Evolutionary conservation across 2,797 vertebrate genomes (phyloP), one percentile per base, ranked within the genome.

Genomic region (Mus caroli): DNA sequence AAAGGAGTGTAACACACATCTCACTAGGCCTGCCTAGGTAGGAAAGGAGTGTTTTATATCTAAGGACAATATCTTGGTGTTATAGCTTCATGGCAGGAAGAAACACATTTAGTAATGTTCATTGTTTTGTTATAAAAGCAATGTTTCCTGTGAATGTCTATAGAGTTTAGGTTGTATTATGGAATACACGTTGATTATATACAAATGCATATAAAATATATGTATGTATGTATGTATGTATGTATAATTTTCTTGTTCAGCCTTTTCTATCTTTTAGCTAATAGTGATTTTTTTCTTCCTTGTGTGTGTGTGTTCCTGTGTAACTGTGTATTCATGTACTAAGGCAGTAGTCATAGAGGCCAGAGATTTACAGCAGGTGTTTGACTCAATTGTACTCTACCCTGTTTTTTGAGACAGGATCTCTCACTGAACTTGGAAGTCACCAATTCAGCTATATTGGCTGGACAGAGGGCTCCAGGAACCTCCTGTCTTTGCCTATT

Each of bases 11-110:
- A 95, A 86, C 52, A 12, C 24, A 77, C 92, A 37, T 88, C 37
- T 95, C 87, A 75, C 84, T 92, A 93, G 67, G 92, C 58, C 80
- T 60, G 83, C 88, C 28, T 95, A 91, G 92, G 54, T 77, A 88
- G 71, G 62, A 34, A 92, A 71, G 73, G 64, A 43, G 6, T 80
- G 7, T 69, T 91, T 95, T 20, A 28, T 20, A 56, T 19, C 78
- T 87, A 79, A 95, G 88, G 82, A 90, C 67, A 94, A 17, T 3
- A 77, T 80, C 31, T 88, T 94, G 75, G 64, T 75, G 92, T 75
- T 88, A 86, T 79, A 93, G 60, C 28, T 73, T 80, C 46, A 86
- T 60, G 22, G 60, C n/a, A 79, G 4, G 28, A 87, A 89, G 58
- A 43, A 79, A 19, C 58, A 76, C 58, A 69, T 93, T 94, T 90